phyloP scores from a whole-genome alignment of 2,797 vertebrate genomes.

The Anabas testudineus region DNA sequence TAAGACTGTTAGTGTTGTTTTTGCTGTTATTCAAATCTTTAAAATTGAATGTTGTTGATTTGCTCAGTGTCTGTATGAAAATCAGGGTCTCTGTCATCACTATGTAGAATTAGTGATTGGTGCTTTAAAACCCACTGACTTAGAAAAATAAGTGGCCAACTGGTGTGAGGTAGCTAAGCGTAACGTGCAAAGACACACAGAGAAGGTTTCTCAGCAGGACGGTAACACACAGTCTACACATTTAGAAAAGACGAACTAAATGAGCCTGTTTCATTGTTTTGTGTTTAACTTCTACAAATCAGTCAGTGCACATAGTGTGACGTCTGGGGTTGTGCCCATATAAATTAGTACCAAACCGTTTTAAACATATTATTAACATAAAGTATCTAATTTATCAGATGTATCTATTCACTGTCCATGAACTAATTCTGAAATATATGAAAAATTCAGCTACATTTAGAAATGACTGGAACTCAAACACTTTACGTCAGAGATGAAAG shows the following conservation, averaged over 20 bases:
- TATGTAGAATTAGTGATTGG: conserved; percentile 3
- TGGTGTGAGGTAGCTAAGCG: conserved; percentile 10
- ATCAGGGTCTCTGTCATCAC: background rate
- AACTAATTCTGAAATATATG: too few species aligned
- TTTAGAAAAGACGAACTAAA: conserved; percentile 32
- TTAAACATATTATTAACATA: too few species aligned
- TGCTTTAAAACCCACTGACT: conserved; percentile 23
- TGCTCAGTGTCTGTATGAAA: background rate
- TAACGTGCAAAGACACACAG: conserved; percentile 36
- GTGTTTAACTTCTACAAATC: conserved; percentile 8
- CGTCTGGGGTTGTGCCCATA: too few species aligned
- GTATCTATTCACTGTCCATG: too few species aligned
- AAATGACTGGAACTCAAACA: too few species aligned
- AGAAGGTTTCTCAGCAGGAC: conserved; percentile 46
- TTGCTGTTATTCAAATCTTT: too few species aligned
- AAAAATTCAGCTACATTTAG: too few species aligned
- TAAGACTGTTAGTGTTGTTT: background rate
- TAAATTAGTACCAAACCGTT: background rate
- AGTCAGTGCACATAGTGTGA: too few species aligned
- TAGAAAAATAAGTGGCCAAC: conserved; percentile 29
- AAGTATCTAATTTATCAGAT: too few species aligned
- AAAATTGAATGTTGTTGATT: conserved; percentile 15
- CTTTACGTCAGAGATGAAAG: background rate
- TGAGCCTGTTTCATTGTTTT: conserved; percentile 2
- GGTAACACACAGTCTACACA: conserved; percentile 23